Evolutionary conservation across 2,113 vertebrate genomes (phyloP).

Genomic region (Myrmophylax atrothorax): DNA sequence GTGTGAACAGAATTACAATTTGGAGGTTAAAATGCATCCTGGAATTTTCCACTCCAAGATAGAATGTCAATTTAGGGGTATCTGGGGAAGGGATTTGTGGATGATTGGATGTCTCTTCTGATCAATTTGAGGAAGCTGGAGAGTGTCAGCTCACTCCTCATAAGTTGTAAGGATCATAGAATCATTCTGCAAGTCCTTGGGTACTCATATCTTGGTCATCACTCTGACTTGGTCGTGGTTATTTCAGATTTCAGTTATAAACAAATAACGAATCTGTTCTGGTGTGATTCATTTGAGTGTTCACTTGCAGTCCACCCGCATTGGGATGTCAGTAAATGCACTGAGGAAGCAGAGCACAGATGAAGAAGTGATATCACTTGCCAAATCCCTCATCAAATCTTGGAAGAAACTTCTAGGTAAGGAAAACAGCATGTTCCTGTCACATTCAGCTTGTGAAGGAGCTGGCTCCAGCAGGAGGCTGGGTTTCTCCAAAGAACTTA

Average conservation of each 20-base stretch:
- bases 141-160: rapidly evolving
- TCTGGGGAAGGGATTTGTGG: not conserved
- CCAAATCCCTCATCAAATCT: conserved; percentile 94
- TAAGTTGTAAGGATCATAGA: not conserved
- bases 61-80: not conserved
- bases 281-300: not conserved
- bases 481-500: not conserved
- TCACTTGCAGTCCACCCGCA: conserved; percentile 87
- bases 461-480: not conserved
- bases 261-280: not conserved
- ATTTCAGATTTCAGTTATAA: not conserved
- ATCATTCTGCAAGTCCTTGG: not conserved
- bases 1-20: not conserved
- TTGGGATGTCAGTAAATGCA: conserved; percentile 96
- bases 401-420: conserved; percentile 96
- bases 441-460: not conserved
- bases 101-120: not conserved
- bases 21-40: not conserved
- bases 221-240: not conserved
- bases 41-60: not conserved
- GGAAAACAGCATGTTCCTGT: conserved; percentile 4
- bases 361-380: conserved; percentile 89
- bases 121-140: not conserved
- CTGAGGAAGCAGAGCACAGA: conserved; percentile 94
- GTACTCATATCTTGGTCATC: not conserved